Percentiles rank a stretch among this genome's conserved stretches.
Evolutionary conservation across 1,140 invertebrate genomes (phyloP).

Genomic region (Temnothorax nylanderi): DNA sequence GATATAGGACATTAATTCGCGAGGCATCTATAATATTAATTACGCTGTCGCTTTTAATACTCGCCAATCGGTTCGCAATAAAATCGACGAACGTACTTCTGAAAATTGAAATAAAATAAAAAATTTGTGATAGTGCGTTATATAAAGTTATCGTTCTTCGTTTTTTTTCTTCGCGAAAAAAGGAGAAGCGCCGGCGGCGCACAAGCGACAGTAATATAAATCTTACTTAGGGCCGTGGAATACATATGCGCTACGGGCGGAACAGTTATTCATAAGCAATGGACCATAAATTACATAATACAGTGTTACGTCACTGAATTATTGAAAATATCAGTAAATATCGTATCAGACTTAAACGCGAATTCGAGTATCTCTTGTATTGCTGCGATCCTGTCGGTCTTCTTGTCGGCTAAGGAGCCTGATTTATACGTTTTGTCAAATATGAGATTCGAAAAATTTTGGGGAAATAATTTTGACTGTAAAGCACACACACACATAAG

Average conservation of each 20-base stretch:
- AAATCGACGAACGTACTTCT: neutral
- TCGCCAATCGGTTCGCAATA: neutral
- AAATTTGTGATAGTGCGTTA: neutral
- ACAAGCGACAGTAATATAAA: constrained; percentile 71
- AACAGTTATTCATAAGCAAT: constrained; percentile 81
- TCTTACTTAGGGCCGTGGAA: constrained; percentile 74
- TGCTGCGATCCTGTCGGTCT: neutral
- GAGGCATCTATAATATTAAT: constrained; percentile 43
- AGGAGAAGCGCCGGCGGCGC: neutral
- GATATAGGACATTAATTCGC: constrained; percentile 65
- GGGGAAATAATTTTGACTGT: neutral
- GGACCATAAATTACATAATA: constrained; percentile 78
- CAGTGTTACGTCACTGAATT: constrained; percentile 70
- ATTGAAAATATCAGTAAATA: constrained; percentile 78
- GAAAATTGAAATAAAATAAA: constrained; percentile 14
- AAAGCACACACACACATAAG: neutral
- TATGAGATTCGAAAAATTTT: neutral
- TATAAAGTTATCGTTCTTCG: constrained; percentile 2
- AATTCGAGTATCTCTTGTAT: constrained; percentile 8
- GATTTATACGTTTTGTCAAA: neutral
- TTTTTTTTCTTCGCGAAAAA: neutral
- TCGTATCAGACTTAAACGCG: constrained; percentile 59
- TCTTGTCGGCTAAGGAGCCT: neutral
- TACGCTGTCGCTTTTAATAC: neutral
- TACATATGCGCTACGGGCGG: constrained; percentile 69